A percentile compares a stretch with the other conserved stretches of the same genome.
phyloP scores from a whole-genome alignment of 2,888 invertebrate species.

The Diadegma fenestrale region DNA sequence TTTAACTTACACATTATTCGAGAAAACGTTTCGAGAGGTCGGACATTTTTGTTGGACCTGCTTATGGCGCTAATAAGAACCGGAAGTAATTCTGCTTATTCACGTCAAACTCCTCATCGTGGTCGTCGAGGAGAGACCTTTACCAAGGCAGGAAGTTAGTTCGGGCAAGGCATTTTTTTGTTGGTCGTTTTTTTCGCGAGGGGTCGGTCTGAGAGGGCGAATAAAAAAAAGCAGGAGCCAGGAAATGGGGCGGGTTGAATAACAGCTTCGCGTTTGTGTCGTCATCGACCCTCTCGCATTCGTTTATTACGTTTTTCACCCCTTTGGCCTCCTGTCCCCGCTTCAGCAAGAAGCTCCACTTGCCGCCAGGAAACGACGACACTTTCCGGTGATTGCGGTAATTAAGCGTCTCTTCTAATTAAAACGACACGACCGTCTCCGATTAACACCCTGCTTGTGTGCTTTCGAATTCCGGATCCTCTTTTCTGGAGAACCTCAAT shows the following conservation, averaged over 20 bases:
- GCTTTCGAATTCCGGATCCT: background rate
- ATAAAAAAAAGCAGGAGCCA: constrained; percentile 7
- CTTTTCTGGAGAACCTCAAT: background rate
- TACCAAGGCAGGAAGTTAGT: constrained; percentile 9
- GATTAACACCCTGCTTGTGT: constrained; percentile 27
- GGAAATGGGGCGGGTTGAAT: constrained; percentile 34
- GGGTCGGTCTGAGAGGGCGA: constrained; percentile 8
- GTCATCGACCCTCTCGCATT: constrained; percentile 44
- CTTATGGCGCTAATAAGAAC: constrained; percentile 5
- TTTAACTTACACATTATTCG: background rate
- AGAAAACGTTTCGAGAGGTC: background rate
- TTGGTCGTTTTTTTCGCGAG: constrained; percentile 1
- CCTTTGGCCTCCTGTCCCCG: constrained; percentile 22
- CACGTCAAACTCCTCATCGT: background rate
- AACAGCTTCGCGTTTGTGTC: constrained; percentile 36
- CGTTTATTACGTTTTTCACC: constrained; percentile 58
- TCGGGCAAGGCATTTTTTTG: background rate
- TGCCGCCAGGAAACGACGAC: constrained; percentile 62
- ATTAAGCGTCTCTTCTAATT: constrained; percentile 76
- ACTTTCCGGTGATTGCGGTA: constrained; percentile 74
- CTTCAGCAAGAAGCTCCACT: background rate
- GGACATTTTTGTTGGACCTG: background rate
- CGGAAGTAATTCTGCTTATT: constrained; percentile 8
- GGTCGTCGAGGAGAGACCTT: constrained; percentile 10
- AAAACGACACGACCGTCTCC: constrained; percentile 70